Base-by-base conservation (phyloP, 2,113 vertebrate genomes). In the Cynocephalus volans region DNA sequence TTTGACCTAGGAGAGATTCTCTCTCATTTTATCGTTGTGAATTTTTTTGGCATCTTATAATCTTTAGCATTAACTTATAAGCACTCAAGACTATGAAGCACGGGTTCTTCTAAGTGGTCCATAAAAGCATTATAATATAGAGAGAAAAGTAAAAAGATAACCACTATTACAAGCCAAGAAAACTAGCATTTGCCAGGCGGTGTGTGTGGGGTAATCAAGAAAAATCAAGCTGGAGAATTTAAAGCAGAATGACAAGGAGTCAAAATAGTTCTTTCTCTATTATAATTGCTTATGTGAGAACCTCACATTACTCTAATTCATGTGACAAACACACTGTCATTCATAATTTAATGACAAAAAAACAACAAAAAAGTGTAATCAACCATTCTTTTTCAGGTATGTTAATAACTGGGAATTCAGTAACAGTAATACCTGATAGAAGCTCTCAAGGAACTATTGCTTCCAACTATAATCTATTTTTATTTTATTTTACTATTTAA, bases 161-260 rank as follows among this genome's bases (percentile, higher is more conserved):
- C 82, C 12, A 41, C 13, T 50, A 58, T 90, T 83, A 5, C 2
- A 75, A 77, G 23, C 69, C n/a, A 88, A 92, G 4, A 17, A 8
- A 0, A 86, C 19, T 6, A 17, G 4, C 4, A 69, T 18, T 85
- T 81, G 41, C 8, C 6, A 56, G 6, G 3, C 23, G 2, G 5
- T n/a, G 28, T 1, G 1, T 3, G 14, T 1, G 3, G 7, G 4
- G 5, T 3, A 15, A 45, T 67, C 18, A 33, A 77, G 8, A 36
- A 85, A 62, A 75, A 82, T 67, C n/a, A 70, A 48, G 1, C 23
- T 45, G n/a, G 2, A 88, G 1, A 92, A 84, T 5, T 80, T 79
- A 91, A 83, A 91, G 4, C 18, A 60, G 10, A 48, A 50, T 73
- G 24, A 69, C 5, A 54, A 83, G 18, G 3, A 54, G 14, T 33